phyloP scores from a whole-genome alignment of 2,113 vertebrate genomes.

The Amblyornis subalaris region DNA sequence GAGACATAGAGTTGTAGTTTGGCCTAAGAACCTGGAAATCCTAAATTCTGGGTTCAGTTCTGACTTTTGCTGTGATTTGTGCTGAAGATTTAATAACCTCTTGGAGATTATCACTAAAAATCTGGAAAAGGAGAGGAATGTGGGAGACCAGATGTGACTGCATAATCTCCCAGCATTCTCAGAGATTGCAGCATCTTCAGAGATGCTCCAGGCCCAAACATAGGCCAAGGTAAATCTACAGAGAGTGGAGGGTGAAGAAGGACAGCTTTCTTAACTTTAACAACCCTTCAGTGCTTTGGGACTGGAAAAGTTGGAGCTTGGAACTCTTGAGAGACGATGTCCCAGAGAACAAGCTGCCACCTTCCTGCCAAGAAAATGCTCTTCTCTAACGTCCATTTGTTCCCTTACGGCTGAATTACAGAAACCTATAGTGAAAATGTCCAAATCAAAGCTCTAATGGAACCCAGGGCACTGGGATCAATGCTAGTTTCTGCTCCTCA shows the following conservation, averaged over 20 bases:
- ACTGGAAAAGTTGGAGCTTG: not conserved
- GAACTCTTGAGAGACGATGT: not conserved
- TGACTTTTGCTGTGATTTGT: not conserved
- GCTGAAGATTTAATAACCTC: not conserved
- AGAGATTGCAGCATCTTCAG: not conserved
- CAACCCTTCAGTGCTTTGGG: not conserved
- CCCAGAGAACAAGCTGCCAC: not conserved
- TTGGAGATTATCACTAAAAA: not conserved
- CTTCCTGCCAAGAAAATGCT: not conserved
- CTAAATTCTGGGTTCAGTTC: conserved; percentile 2
- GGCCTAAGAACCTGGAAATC: not conserved
- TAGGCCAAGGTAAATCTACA: not conserved
- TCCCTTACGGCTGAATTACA: not conserved
- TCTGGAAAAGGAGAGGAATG: not conserved
- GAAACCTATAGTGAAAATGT: not conserved
- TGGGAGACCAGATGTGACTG: not conserved
- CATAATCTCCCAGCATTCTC: not conserved
- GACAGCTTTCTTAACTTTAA: not conserved
- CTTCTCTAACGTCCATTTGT: fast-evolving
- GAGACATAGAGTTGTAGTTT: not conserved
- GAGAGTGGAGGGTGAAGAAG: not conserved
- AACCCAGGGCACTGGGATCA: not conserved
- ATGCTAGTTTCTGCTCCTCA: not conserved
- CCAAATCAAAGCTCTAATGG: not conserved
- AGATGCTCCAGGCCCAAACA: not conserved